Evolutionary conservation across 2,113 vertebrate species (phyloP).

Genomic region (Chionomys nivalis): DNA sequence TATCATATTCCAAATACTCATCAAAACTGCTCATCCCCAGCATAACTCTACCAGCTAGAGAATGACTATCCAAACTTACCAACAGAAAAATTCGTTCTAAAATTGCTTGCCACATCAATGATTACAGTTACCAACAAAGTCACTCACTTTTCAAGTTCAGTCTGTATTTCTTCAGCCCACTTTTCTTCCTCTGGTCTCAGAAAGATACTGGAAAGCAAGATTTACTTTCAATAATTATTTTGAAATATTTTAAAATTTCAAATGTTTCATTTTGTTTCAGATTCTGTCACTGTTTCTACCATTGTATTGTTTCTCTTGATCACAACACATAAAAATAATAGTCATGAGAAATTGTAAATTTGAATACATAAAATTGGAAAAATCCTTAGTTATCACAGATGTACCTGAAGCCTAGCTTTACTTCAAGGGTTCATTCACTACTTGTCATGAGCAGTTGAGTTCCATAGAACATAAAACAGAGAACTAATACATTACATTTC

Average conservation of each 20-base stretch:
- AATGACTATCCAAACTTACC: slow-evolving; percentile 13
- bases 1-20: neutral
- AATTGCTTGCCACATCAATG: neutral
- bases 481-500: neutral
- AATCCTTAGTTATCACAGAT: neutral
- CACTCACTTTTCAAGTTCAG: neutral
- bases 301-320: neutral
- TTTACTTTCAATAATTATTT: neutral
- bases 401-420: neutral
- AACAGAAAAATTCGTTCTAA: slow-evolving; percentile 12
- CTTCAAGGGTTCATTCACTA: neutral
- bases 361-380: neutral
- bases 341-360: neutral
- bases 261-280: slow-evolving; percentile 21
- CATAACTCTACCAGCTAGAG: neutral
- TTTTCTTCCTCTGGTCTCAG: neutral
- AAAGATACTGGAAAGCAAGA: neutral
- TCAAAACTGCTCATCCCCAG: neutral
- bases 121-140: slow-evolving; percentile 4
- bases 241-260: slow-evolving; percentile 4
- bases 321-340: neutral
- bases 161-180: neutral
- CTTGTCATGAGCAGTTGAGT: neutral
- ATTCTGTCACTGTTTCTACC: neutral
- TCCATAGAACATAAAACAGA: neutral